phyloP scores from a whole-genome alignment of 2,888 invertebrate genomes.

The Sthenelais limicola region DNA sequence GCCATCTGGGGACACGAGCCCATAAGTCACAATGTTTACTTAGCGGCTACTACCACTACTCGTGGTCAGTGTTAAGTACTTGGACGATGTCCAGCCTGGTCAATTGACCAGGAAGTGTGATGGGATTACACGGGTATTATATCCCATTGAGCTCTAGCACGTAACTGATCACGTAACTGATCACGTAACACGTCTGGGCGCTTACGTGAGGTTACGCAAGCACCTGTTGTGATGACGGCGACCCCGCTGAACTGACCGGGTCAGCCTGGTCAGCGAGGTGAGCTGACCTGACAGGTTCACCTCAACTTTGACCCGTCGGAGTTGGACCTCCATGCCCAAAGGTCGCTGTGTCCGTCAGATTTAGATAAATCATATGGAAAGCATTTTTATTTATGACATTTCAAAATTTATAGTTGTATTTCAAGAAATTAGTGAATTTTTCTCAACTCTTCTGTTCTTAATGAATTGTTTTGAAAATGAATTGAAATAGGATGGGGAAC shows the following conservation, averaged over 20 bases:
- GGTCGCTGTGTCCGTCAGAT: too few relatives aligned
- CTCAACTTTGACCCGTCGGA: too few relatives aligned
- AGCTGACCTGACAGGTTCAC: conserved; percentile 14
- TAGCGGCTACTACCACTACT: not conserved
- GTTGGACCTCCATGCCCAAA: too few relatives aligned
- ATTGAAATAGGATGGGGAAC: too few relatives aligned
- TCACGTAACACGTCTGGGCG: not conserved
- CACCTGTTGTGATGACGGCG: conserved; percentile 18
- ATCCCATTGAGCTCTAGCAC: not conserved
- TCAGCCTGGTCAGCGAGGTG: not conserved
- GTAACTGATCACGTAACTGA: not conserved
- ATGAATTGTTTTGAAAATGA: too few relatives aligned
- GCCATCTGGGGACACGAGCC: conserved; percentile 13
- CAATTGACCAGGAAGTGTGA: too few relatives aligned
- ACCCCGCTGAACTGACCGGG: conserved; percentile 1
- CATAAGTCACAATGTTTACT: conserved; percentile 29
- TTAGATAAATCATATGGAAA: too few relatives aligned
- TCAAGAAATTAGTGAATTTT: too few relatives aligned
- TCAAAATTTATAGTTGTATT: too few relatives aligned
- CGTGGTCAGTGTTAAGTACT: conserved; percentile 34
- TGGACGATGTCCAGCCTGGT: conserved; percentile 20
- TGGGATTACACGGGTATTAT: not conserved
- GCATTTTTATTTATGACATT: too few relatives aligned
- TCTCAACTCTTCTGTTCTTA: too few relatives aligned
- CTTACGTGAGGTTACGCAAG: conserved; percentile 1